Conservation (phyloP, 2,888 invertebrate species). For the Hypsopygia costalis region DNA sequence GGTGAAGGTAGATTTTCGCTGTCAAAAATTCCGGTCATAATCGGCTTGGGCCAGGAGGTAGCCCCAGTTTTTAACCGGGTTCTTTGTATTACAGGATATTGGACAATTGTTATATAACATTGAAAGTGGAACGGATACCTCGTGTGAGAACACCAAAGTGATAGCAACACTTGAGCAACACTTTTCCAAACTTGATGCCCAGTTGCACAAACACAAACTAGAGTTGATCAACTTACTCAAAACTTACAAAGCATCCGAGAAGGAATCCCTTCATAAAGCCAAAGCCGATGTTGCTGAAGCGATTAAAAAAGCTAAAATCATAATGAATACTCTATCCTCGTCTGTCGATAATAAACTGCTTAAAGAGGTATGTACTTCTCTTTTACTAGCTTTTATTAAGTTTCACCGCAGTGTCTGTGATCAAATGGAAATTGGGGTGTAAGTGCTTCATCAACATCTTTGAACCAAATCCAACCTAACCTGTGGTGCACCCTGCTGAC, state of each 20-base stretch:
- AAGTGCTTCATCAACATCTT: no score
- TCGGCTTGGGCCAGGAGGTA: no score
- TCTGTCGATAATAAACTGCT: slow-evolving; percentile 36
- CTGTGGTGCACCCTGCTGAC: no score
- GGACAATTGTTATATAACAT: slow-evolving; percentile 55
- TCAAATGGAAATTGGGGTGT: no score
- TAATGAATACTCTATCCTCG: slow-evolving; percentile 34
- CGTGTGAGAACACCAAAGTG: slow-evolving; percentile 38
- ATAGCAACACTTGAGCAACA: slow-evolving; percentile 68
- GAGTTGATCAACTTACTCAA: slow-evolving; percentile 53
- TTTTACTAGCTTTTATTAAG: no score
- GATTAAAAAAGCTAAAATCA: slow-evolving; percentile 44
- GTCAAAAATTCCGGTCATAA: no score
- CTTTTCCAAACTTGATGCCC: slow-evolving; percentile 71
- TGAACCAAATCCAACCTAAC: no score
- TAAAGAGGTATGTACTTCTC: slow-evolving; percentile 41
- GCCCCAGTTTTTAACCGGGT: no score
- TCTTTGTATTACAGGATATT: slow-evolving; percentile 51
- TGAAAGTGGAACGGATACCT: slow-evolving; percentile 44
- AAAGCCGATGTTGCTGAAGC: slow-evolving; percentile 42
- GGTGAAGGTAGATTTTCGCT: no score
- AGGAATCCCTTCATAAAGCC: slow-evolving; percentile 45
- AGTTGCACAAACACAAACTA: slow-evolving; percentile 74
- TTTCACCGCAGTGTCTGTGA: no score
- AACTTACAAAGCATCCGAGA: slow-evolving; percentile 45